A percentile compares a stretch with the other conserved stretches of the same genome.
These are phyloP conservation scores for Ceratosolen solmsi DNA, from an alignment of 1,140 invertebrate species.

Conservation along the genomic window DNA sequence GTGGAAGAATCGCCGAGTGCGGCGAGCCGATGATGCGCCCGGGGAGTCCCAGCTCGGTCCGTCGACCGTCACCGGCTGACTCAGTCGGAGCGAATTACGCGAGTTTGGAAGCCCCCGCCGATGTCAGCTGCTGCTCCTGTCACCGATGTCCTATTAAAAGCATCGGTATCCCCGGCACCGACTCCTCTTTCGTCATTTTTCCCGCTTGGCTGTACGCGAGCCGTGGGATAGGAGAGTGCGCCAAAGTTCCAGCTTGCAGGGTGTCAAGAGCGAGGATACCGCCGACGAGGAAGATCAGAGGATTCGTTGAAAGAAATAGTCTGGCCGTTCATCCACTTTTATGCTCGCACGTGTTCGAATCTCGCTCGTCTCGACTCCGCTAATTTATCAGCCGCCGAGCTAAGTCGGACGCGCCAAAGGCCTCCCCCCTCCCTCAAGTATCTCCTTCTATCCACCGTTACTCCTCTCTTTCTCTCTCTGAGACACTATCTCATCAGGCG, in stretches of 20 bases:
- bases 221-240: conserved; percentile 35
- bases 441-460: background rate
- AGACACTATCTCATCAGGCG: background rate
- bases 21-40: conserved; percentile 38
- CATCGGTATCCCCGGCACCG: background rate
- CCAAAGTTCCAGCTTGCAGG: conserved; percentile 55
- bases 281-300: conserved; percentile 62
- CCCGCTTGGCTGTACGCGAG: background rate
- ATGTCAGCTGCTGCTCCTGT: conserved; percentile 31
- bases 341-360: conserved; percentile 52
- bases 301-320: conserved; percentile 64
- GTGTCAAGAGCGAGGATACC: conserved; percentile 54
- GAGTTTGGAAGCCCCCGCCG: background rate
- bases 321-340: conserved; percentile 43
- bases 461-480: conserved; percentile 22
- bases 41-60: background rate
- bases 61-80: background rate
- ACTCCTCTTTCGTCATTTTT: background rate
- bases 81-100: conserved; percentile 19
- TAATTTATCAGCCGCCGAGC: conserved; percentile 62
- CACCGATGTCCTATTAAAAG: conserved; percentile 61
- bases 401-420: background rate
- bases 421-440: background rate
- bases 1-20: background rate
- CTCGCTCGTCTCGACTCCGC: conserved; percentile 39